A percentile compares a stretch with the other conserved stretches of the same genome.
Conservation (phyloP, 2,113 vertebrate species). For the Caretta caretta region DNA sequence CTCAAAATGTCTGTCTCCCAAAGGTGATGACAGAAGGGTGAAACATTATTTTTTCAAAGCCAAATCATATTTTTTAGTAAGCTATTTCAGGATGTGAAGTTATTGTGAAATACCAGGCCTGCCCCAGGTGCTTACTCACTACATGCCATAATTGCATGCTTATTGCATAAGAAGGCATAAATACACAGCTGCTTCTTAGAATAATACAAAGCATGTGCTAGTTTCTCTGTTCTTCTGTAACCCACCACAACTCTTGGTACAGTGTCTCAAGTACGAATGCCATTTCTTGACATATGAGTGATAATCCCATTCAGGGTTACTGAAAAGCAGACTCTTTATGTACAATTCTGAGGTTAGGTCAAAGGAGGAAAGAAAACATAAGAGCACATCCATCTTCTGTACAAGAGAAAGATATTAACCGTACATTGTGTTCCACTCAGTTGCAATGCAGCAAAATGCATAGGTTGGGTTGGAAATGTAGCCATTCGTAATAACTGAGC, state of each 20-base stretch:
- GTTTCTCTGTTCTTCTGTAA: background rate
- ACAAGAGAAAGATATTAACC: background rate
- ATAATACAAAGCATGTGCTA: background rate
- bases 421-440: background rate
- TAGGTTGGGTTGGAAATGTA: background rate
- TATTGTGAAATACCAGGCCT: background rate
- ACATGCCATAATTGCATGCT: background rate
- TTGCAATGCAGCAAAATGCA: background rate
- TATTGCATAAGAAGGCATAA: background rate
- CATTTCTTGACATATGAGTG: background rate
- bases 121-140: background rate
- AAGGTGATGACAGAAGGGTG: background rate
- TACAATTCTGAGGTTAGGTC: background rate
- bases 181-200: background rate
- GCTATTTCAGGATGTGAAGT: background rate
- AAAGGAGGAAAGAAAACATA: background rate
- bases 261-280: background rate
- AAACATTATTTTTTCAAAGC: background rate
- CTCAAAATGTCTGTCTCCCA: background rate
- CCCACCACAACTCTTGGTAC: background rate
- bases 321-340: background rate
- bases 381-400: background rate
- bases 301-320: background rate
- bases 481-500: background rate
- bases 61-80: background rate